Evolutionary conservation across 1,140 invertebrate species (phyloP).

Genomic region (Cyrtorhinus lividipennis): DNA sequence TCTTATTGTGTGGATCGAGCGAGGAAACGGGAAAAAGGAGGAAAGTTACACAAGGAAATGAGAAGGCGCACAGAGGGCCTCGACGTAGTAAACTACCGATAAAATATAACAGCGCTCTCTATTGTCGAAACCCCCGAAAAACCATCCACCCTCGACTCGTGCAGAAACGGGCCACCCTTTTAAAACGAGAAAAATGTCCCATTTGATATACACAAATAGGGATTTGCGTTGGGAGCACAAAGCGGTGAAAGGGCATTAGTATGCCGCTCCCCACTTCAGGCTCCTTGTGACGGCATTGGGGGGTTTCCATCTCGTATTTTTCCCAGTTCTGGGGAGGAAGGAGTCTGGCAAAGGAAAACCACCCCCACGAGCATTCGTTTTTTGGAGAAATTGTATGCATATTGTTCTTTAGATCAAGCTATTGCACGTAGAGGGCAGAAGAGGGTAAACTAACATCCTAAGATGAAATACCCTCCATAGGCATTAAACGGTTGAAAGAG

Average conservation of each 20-base stretch:
- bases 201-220: slow-evolving; percentile 22
- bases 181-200: slow-evolving; percentile 18
- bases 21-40: background rate
- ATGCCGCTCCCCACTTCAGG: slow-evolving; percentile 8
- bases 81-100: slow-evolving; percentile 21
- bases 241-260: slow-evolving; percentile 20
- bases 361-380: slow-evolving; percentile 17
- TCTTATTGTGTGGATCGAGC: slow-evolving; percentile 13
- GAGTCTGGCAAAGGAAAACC: slow-evolving; percentile 18
- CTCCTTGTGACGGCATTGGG: no score
- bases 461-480: no score
- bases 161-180: background rate
- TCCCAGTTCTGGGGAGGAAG: slow-evolving; percentile 12
- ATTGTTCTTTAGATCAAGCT: no score
- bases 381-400: no score
- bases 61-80: background rate
- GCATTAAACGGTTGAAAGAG: no score
- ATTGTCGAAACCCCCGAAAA: slow-evolving; percentile 7
- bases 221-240: slow-evolving; percentile 20
- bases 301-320: no score
- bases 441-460: no score
- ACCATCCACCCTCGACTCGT: slow-evolving; percentile 11
- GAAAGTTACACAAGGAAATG: slow-evolving; percentile 9
- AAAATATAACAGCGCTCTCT: slow-evolving; percentile 22
- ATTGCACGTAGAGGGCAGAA: no score